Conservation (phyloP, 2,113 vertebrate species). For the Oceanodroma tethys region DNA sequence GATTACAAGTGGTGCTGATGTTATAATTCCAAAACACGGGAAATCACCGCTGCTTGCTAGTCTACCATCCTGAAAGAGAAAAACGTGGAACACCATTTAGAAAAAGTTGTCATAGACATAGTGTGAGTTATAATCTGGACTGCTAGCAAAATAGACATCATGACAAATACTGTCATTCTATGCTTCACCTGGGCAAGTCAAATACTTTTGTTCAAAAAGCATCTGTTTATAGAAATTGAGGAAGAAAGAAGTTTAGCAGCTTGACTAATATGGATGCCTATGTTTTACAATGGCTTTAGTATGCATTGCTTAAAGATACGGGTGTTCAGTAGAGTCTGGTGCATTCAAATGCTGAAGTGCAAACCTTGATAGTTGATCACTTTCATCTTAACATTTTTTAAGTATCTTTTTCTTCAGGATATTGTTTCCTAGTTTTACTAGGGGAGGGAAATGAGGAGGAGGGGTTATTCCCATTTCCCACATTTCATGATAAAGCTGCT, state of each 20-base stretch:
- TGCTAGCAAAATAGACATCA: neutral
- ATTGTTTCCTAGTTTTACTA: constrained; percentile 4
- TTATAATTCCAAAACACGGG: neutral
- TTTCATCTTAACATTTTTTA: neutral
- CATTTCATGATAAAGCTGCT: constrained; percentile 44
- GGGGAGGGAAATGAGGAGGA: neutral
- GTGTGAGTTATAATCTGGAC: neutral
- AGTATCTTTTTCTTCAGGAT: neutral
- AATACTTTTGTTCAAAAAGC: neutral
- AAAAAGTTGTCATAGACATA: neutral
- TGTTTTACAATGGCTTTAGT: neutral
- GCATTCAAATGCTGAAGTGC: neutral
- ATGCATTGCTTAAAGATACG: neutral
- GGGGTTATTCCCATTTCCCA: constrained; percentile 9
- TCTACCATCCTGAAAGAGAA: constrained; percentile 35
- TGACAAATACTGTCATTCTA: neutral
- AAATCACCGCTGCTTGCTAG: neutral
- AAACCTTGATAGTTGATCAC: neutral
- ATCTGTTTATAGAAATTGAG: neutral
- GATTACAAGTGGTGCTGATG: neutral
- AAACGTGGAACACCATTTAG: neutral
- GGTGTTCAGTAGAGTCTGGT: neutral
- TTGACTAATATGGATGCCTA: neutral
- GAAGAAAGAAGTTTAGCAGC: neutral
- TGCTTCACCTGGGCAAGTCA: neutral